Evolutionary conservation across 1,140 invertebrate species (phyloP), one percentile per base, ranked within the genome.

Genomic region (Kradibia gibbosae): DNA sequence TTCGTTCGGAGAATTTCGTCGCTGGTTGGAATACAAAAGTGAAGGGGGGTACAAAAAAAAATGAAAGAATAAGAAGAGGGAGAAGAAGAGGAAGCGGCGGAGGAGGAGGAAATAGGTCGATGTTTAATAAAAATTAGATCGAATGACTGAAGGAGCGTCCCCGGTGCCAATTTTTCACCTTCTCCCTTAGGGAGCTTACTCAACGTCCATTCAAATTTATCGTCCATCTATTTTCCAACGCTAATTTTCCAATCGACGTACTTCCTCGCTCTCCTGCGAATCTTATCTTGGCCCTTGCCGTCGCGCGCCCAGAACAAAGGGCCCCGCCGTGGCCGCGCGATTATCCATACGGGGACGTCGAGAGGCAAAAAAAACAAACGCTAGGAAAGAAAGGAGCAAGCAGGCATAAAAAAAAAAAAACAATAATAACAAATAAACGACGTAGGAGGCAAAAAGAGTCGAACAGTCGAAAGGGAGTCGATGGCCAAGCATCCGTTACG

Each of bases 401-500:
- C 20, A 34, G 15, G 8, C 15, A n/a, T 42, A 70, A 11, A 45
- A 42, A 45, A 7, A n/a, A n/a, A n/a, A n/a, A n/a, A n/a, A n/a
- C n/a, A n/a, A n/a, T n/a, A n/a, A n/a, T n/a, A n/a, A n/a, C n/a
- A n/a, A 73, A 73, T 53, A 55, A 20, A 48, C 28, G 48, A 53
- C 48, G 71, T 71, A 71, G 42, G 42, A n/a, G 13, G 67, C 11
- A 39, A 45, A 71, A 11, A 71, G 67, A 45, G 31, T 8, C 11
- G 22, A 15, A 28, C 15, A 74, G 67, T 65, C 36, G 57, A 74
- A 80, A 74, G 45, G 17, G 65, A 74, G 42, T 10, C 20, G 62
- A 76, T 42, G 60, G 53, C 36, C 53, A 42, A 22, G 50, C 65
- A 62, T 77, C 65, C 57, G 65, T 78, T 67, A 78, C 76, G 62